phyloP scores from a whole-genome alignment of 2,888 invertebrate genomes.

The Plebejus argus region DNA sequence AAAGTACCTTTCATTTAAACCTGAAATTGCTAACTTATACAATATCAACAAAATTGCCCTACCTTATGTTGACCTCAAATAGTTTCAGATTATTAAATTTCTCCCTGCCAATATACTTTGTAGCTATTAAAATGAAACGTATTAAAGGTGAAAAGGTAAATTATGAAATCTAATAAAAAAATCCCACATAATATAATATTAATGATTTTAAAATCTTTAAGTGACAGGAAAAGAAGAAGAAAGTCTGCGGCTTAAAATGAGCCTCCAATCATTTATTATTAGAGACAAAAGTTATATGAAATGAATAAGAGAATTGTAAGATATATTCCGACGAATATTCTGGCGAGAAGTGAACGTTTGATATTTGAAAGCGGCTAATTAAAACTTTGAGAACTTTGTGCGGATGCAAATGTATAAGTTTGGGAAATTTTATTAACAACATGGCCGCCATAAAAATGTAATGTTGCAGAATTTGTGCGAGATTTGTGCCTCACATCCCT shows the following conservation, averaged over 20 bases:
- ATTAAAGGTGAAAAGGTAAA: neutral
- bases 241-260: neutral
- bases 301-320: conserved; percentile 30
- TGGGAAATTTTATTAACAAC: conserved; percentile 43
- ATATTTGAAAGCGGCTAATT: conserved; percentile 44
- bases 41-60: conserved; percentile 18
- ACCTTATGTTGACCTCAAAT: conserved; percentile 4
- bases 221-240: neutral
- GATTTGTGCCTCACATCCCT: conserved; percentile 63
- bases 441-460: conserved; percentile 42
- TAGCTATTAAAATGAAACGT: neutral
- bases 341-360: conserved; percentile 36
- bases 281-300: conserved; percentile 21
- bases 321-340: conserved; percentile 31
- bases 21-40: conserved; percentile 19
- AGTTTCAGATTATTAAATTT: conserved; percentile 2
- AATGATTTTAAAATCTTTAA: neutral
- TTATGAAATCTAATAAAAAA: neutral
- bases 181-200: neutral
- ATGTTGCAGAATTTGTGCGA: conserved; percentile 43
- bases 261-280: conserved; percentile 5
- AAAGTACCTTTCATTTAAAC: conserved; percentile 3
- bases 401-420: conserved; percentile 44
- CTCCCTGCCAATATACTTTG: neutral
- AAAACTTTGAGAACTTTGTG: conserved; percentile 44